Conservation (phyloP, 2,113 vertebrate species). For the Meles meles region DNA sequence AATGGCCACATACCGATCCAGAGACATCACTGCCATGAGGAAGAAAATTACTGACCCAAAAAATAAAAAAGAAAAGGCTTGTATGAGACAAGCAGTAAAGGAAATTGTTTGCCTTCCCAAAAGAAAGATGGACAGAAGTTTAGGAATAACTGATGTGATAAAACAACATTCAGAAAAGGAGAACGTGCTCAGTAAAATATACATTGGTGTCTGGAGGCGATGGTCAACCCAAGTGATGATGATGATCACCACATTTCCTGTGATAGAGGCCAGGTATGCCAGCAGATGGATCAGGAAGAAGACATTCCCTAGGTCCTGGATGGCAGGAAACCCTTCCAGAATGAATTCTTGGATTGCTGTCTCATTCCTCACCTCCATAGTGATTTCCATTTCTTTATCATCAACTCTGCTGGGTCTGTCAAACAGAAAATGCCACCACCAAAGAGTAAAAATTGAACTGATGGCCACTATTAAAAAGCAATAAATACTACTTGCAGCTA, state of each 20-base stretch:
- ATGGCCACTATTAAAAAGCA: background rate
- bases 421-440: background rate
- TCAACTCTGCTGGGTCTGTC: background rate
- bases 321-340: slow-evolving; percentile 47
- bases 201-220: no score
- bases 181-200: no score
- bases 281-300: slow-evolving; percentile 20
- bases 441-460: background rate
- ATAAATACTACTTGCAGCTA: background rate
- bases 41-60: no score
- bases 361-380: background rate
- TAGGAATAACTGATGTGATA: no score
- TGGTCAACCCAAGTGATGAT: background rate
- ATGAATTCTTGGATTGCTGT: slow-evolving; percentile 8
- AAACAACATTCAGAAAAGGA: no score
- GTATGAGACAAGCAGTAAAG: no score
- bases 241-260: background rate
- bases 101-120: no score
- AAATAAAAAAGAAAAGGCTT: no score
- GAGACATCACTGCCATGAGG: no score
- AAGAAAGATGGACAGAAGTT: no score
- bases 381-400: background rate
- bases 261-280: background rate
- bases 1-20: no score
- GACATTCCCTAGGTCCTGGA: background rate